Evolutionary conservation across 2,797 vertebrate genomes (phyloP).

Genomic region (Leucoraja ocellata): DNA sequence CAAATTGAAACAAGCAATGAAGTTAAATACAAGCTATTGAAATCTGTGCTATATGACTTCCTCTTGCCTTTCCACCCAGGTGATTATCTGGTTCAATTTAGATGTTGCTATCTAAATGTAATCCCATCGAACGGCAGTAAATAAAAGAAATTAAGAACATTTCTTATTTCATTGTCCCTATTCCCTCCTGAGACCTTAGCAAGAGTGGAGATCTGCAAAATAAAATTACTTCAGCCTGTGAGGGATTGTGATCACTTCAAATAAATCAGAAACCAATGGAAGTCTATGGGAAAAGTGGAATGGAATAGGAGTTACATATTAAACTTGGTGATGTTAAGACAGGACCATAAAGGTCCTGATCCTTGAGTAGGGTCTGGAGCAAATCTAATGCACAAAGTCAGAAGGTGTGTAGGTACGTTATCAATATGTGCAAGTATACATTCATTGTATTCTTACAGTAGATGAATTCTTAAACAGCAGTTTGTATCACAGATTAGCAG

Average conservation of each 20-base stretch:
- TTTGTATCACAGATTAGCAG: background rate
- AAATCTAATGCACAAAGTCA: background rate
- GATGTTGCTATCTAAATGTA: background rate
- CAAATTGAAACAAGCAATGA: no score
- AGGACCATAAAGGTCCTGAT: no score
- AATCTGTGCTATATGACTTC: no score
- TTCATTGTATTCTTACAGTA: background rate
- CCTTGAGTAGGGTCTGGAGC: background rate
- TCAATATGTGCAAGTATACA: background rate
- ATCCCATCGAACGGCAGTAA: background rate
- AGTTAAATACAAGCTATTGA: no score
- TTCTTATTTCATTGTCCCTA: background rate
- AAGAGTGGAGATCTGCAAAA: background rate
- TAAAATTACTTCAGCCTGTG: background rate
- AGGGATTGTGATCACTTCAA: background rate
- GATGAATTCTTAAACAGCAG: background rate
- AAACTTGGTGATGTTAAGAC: background rate
- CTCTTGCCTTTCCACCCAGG: background rate
- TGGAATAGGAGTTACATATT: background rate
- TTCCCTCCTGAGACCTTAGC: background rate
- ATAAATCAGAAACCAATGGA: background rate
- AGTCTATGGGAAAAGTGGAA: background rate
- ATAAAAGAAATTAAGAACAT: background rate
- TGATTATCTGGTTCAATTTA: background rate
- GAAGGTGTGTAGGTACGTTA: background rate